Evolutionary conservation across 2,888 invertebrate species (phyloP), one percentile per base, ranked within the genome.

Genomic region (Cephonodes hylas): DNA sequence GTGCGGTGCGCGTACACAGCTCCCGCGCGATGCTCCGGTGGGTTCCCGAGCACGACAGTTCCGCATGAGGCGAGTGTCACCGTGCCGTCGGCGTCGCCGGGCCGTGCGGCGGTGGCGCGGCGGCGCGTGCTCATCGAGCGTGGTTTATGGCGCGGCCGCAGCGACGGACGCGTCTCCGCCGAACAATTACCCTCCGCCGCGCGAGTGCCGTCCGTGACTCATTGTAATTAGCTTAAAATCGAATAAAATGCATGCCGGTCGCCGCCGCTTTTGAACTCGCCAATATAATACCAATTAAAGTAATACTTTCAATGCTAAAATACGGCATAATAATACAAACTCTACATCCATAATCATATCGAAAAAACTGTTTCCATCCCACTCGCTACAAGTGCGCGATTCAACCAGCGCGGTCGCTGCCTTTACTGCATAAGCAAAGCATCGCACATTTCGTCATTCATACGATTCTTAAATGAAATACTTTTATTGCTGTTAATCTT

Each of bases 81-180:
- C 8, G 53, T 20, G 31, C 10, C 10, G 3, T 53, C 10, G 38
- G n/a, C 27, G 58, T 42, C 20, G 57, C 62, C 25, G 63, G 63
- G 46, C 58, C 64, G 46, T 63, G 62, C 60, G 58, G 56, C 63
- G 64, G 63, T 63, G 66, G 34, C 64, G 64, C 59, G 62, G 61
- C 59, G 53, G 62, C 64, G 64, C 63, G 66, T 66, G 62, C 68
- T 70, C 76, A 76, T 74, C 73, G 75, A 74, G 75, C 79, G 72
- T 68, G 67, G 72, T 76, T 79, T 73, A 76, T 68, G 63, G 68
- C 71, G 57, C 13, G 62, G 66, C 42, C 58, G 15, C 31, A 10
- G 18, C 15, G 27, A 10, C 18, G 8, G 15, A n/a, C n/a, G n/a
- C n/a, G n/a, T 31, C 46, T 23, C 15, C 18, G n/a, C 42, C 42